A percentile compares a stretch with the other conserved stretches of the same genome.
Conservation (phyloP, 2,888 invertebrate species). For the Temnothorax unifasciatus region DNA sequence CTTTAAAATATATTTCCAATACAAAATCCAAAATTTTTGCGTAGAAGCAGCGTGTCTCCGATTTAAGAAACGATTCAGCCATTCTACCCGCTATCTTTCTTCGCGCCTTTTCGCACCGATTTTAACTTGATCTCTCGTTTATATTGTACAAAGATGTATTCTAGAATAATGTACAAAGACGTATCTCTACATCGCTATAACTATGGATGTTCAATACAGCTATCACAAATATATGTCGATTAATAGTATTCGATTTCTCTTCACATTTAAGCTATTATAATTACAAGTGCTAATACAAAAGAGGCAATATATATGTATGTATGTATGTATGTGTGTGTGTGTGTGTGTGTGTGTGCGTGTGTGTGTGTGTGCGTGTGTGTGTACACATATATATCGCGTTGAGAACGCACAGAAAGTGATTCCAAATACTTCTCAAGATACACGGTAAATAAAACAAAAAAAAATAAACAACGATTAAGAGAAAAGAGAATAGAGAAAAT, state of each 20-base stretch:
- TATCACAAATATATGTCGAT: slow-evolving; percentile 70
- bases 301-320: slow-evolving; percentile 19
- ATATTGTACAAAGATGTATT: slow-evolving; percentile 49
- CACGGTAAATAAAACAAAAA: slow-evolving; percentile 12
- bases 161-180: slow-evolving; percentile 70
- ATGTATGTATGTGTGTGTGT: not conserved
- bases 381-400: not conserved
- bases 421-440: not conserved
- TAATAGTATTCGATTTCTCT: slow-evolving; percentile 54
- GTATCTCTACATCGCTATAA: slow-evolving; percentile 64
- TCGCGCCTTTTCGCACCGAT: not conserved
- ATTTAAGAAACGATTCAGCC: slow-evolving; percentile 73
- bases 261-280: slow-evolving; percentile 55
- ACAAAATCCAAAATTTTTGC: slow-evolving; percentile 8
- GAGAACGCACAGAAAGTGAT: not conserved
- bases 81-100: slow-evolving; percentile 66
- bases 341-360: not conserved
- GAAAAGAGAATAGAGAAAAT: slow-evolving; percentile 27
- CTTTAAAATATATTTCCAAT: slow-evolving; percentile 59
- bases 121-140: slow-evolving; percentile 46
- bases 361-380: no score
- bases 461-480: not conserved
- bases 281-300: slow-evolving; percentile 44
- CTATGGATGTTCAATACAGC: slow-evolving; percentile 74
- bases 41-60: slow-evolving; percentile 56